A percentile compares a stretch with the other conserved stretches of the same genome.
Evolutionary conservation across 2,888 invertebrate species (phyloP).

Genomic region (Tromatobia lineatoria): DNA sequence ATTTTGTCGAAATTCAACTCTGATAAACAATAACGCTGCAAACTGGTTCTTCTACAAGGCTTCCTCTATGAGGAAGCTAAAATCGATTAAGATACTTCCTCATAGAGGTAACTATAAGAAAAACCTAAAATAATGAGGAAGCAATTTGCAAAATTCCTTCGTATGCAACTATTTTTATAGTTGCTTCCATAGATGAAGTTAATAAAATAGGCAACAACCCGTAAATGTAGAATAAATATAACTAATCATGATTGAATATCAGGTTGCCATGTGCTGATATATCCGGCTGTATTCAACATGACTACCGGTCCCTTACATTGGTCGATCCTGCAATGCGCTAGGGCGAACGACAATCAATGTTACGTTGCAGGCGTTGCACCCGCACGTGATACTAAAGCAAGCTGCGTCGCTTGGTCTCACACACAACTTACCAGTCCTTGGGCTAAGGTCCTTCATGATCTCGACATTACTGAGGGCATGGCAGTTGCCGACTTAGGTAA

Average conservation of each 20-base stretch:
- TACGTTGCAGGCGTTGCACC: slow-evolving; percentile 95
- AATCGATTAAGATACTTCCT: too few species aligned
- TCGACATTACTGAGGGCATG: slow-evolving; percentile 90
- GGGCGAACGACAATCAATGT: slow-evolving; percentile 96
- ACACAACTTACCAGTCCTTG: slow-evolving; percentile 94
- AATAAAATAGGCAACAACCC: too few species aligned
- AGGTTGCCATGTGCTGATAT: slow-evolving; percentile 95
- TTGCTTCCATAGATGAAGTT: too few species aligned
- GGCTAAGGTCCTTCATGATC: slow-evolving; percentile 90
- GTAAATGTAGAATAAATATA: background rate
- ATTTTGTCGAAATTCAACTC: too few species aligned
- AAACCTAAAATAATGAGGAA: too few species aligned
- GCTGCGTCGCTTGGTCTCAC: slow-evolving; percentile 96
- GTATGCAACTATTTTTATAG: too few species aligned
- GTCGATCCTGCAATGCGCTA: slow-evolving; percentile 92
- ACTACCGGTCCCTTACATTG: slow-evolving; percentile 98
- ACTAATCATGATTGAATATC: slow-evolving; percentile 27
- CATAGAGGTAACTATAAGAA: too few species aligned
- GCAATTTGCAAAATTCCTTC: too few species aligned
- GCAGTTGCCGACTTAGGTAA: slow-evolving; percentile 92
- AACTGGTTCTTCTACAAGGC: too few species aligned
- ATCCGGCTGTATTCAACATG: slow-evolving; percentile 98
- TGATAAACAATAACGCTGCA: too few species aligned
- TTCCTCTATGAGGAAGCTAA: too few species aligned
- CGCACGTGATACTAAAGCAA: slow-evolving; percentile 90